Conservation (phyloP, 1,140 invertebrate genomes). For the Globodera rostochiensis region DNA sequence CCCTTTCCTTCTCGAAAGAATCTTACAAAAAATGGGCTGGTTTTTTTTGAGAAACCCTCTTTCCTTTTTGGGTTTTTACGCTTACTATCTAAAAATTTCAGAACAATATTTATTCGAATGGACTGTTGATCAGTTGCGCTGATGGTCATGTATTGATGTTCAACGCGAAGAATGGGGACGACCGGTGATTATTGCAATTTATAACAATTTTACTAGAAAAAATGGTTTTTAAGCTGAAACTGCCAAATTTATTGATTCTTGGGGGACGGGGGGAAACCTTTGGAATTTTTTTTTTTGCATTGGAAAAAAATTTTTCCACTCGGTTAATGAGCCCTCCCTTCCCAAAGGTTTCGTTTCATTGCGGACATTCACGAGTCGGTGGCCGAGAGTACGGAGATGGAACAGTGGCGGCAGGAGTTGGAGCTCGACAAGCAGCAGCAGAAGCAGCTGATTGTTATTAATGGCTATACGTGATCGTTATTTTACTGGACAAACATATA, state of each 20-base stretch:
- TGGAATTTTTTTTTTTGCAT: too few relatives aligned
- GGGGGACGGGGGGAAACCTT: too few relatives aligned
- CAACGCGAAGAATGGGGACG: slow-evolving; percentile 63
- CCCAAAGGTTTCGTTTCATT: slow-evolving; percentile 54
- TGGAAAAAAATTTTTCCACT: background rate
- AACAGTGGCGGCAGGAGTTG: slow-evolving; percentile 57
- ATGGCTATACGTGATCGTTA: background rate
- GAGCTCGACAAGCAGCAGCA: slow-evolving; percentile 58
- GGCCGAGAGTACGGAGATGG: slow-evolving; percentile 62
- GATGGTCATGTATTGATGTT: slow-evolving; percentile 50
- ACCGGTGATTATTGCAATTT: slow-evolving; percentile 43
- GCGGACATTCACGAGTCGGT: slow-evolving; percentile 60
- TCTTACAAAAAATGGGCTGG: too few relatives aligned
- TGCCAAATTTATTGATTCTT: background rate
- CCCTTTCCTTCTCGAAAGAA: too few relatives aligned
- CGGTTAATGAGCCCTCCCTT: slow-evolving; percentile 7
- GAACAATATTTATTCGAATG: slow-evolving; percentile 35
- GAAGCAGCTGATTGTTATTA: too few relatives aligned
- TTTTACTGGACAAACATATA: background rate
- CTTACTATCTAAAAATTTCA: slow-evolving; percentile 30
- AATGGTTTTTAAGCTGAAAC: slow-evolving; percentile 5
- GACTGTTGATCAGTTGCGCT: slow-evolving; percentile 39
- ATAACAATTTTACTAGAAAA: background rate
- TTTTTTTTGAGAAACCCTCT: too few relatives aligned
- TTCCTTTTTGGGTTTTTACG: too few relatives aligned